Evolutionary conservation across 2,797 vertebrate species (phyloP), one percentile per base, ranked within the genome.

Genomic region (Halcyon smyrnensis): DNA sequence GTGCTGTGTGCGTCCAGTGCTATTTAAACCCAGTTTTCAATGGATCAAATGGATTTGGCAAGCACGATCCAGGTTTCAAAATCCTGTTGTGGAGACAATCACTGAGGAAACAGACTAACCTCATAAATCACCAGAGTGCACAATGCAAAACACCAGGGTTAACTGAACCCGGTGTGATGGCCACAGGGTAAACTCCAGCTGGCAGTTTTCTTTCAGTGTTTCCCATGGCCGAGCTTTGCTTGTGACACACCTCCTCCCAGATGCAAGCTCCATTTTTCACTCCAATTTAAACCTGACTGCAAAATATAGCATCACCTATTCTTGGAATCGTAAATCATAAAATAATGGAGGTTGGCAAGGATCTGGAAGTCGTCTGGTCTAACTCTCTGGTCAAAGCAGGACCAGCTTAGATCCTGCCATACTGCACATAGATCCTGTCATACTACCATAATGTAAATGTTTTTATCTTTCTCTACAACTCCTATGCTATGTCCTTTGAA

Each of bases 1-100:
- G 41, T 32, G 48, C 37, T n/a, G 14, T 65, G 45, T 88, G 57
- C 50, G 78, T 96, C 90, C 85, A 94, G 77, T 45, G 69, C 50
- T 71, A 76, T 36, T 88, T 84, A 81, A 90, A 73, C 8, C 43
- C 67, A 43, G 43, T 82, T 91, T 91, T 88, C 79, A 96, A 45
- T 65, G 70, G 69, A 95, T 86, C 76, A 84, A 93, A 93, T 48
- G n/a, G 48, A 75, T 78, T 54, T 93, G 87, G 82, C 82, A 94
- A 73, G 51, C 43, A 80, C 80, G 68, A 85, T 68, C 37, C 76
- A 89, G 51, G 81, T 91, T 93, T 81, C 92, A 94, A 87, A 92
- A 78, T 57, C n/a, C 54, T 88, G 84, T 84, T 91, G 73, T 76
- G 91, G 82, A 94, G 71, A 80, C 76, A 75, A 82, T 69, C 84